Conservation (phyloP, 2,797 vertebrate genomes). For the Clarias platycephalus region DNA sequence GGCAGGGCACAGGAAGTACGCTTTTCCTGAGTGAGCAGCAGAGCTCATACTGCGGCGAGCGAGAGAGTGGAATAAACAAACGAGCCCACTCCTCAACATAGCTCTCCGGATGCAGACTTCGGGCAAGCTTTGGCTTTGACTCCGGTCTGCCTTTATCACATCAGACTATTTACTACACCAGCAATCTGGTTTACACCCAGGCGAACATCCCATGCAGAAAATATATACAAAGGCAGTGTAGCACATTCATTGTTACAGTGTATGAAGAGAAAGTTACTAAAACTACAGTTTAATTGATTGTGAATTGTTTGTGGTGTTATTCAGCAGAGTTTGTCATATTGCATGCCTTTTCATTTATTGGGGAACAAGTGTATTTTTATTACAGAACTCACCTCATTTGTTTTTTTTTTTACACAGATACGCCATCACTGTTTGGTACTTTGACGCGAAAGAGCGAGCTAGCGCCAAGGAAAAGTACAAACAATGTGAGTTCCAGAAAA, state of each 20-base stretch:
- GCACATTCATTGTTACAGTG: neutral
- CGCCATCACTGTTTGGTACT: constrained; percentile 94
- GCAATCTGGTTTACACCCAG: neutral
- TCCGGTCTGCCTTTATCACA: neutral
- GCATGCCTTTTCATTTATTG: neutral
- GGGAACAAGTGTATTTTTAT: neutral
- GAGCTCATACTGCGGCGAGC: constrained; percentile 63
- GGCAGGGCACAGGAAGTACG: constrained; percentile 75
- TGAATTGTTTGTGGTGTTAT: neutral
- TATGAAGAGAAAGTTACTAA: neutral
- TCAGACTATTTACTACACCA: constrained; percentile 10
- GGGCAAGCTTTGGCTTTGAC: constrained; percentile 27
- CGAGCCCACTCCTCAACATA: constrained; percentile 47
- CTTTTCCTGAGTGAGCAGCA: constrained; percentile 73
- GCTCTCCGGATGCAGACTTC: constrained; percentile 10
- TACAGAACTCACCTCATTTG: neutral
- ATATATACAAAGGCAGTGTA: neutral
- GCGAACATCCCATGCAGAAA: neutral
- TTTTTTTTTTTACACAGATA: constrained; percentile 67
- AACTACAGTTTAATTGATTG: neutral
- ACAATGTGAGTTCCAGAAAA: constrained; percentile 71
- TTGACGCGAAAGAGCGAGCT: constrained; percentile 88
- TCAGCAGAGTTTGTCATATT: neutral
- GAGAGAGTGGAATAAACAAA: constrained; percentile 76
- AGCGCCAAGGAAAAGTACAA: constrained; percentile 88